Evolutionary conservation across 92 coral and sea anemone genomes (phyloP).

Genomic region (Virgularia gustaviana): DNA sequence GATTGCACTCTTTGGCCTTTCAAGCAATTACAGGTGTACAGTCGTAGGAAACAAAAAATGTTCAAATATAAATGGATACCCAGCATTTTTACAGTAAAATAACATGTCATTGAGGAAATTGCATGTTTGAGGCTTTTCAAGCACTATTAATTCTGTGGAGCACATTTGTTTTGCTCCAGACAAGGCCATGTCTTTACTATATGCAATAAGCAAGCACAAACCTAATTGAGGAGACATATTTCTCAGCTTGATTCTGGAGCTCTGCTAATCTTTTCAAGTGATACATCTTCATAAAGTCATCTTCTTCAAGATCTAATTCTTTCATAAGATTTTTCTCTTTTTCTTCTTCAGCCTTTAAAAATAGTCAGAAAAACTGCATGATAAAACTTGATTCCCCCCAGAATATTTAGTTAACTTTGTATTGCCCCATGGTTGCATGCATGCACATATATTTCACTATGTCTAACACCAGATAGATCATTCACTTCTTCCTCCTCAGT

Average conservation of each 20-base stretch:
- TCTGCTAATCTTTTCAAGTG: conserved; percentile 82
- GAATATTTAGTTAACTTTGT: neutral
- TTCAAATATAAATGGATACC: too few relatives aligned
- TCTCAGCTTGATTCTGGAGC: conserved; percentile 80
- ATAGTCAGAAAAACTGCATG: neutral
- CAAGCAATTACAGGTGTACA: too few relatives aligned
- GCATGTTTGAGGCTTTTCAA: too few relatives aligned
- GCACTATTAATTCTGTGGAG: too few relatives aligned
- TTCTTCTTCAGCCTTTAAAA: conserved; percentile 74
- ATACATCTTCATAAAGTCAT: conserved; percentile 83
- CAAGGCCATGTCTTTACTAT: too few relatives aligned
- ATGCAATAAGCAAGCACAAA: neutral
- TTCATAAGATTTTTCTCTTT: conserved; percentile 71
- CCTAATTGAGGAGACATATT: conserved; percentile 67
- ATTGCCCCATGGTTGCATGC: neutral
- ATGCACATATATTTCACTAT: neutral
- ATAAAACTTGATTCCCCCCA: neutral
- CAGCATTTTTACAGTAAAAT: too few relatives aligned
- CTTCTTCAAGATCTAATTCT: conserved; percentile 81
- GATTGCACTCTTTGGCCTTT: too few relatives aligned
- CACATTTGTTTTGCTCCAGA: too few relatives aligned
- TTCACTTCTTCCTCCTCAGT: neutral
- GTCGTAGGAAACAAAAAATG: too few relatives aligned
- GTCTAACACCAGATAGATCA: neutral
- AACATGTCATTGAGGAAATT: too few relatives aligned